Evolutionary conservation across 1,140 invertebrate genomes (phyloP), one percentile per base, ranked within the genome.

Genomic region (Metaphire vulgaris): DNA sequence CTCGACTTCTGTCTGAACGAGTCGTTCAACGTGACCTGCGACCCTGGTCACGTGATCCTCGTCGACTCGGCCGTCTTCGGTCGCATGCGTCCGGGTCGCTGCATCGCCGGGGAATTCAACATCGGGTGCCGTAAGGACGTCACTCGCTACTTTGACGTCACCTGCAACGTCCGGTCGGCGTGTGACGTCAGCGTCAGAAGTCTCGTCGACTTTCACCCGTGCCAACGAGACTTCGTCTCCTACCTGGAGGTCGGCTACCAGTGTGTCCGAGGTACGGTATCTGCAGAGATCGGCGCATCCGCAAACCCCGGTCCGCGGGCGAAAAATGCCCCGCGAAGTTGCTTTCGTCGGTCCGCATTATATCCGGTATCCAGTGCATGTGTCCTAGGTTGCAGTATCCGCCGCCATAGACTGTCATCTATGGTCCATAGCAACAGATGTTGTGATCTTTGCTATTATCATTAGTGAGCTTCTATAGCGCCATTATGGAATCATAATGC

Each of bases 131-230:
- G 30, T 33, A 71, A 71, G 32, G 69, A 71, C 32, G 33, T 71
- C 6, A 71, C 31, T n/a, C n/a, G 26, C 28, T 26, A 30, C 6
- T 0, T 71, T n/a, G 69, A 71, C 33, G 32, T 32, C 32, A 26
- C 33, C 28, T 71, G 69, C 69, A 71, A 33, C 32, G 69, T 29
- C 69, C 12, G 28, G 69, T n/a, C 28, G 29, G 28, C 12, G 1
- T 74, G 72, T 28, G 2, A n/a, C 21, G 72, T 74, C 33, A 64
- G 41, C 26, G 72, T 74, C 2, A 34, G 72, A 31, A 28, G n/a
- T 28, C 41, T 74, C 2, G 72, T 74, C 28, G 72, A 74, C 72
- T 28, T 56, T 64, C 72, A 74, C 31, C 72, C 72, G 26, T 74
- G 72, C 72, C 72, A 74, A n/a, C n/a, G n/a, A n/a, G n/a, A n/a